Evolutionary conservation across 2,113 vertebrate genomes (phyloP).

Genomic region (Sus scrofa): DNA sequence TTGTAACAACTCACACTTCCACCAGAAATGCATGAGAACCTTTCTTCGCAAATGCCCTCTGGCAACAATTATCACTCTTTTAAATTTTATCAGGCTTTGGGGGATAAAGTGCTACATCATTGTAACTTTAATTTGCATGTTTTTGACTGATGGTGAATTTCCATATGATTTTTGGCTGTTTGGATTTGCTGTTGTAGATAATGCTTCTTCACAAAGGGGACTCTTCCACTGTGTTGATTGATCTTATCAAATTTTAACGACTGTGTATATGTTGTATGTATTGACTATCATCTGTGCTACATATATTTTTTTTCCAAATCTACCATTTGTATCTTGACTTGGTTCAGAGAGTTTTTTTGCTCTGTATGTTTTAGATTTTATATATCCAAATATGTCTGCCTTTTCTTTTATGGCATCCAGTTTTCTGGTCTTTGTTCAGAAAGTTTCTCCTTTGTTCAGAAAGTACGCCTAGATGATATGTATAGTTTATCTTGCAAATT

Average conservation of each 20-base stretch:
- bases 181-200: not conserved
- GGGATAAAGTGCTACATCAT: not conserved
- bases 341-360: not conserved
- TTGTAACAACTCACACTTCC: not conserved
- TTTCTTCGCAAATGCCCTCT: not conserved
- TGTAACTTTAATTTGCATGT: not conserved
- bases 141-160: not conserved
- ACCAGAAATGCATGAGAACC: not conserved
- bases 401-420: not conserved
- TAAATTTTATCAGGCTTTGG: not conserved
- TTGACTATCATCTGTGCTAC: not conserved
- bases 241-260: not conserved
- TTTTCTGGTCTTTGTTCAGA: not conserved
- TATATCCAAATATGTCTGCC: not conserved
- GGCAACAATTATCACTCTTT: not conserved
- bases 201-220: rapidly evolving
- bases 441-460: not conserved
- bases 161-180: not conserved
- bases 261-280: not conserved
- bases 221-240: too few relatives aligned
- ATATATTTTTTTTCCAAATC: not conserved
- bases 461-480: too few relatives aligned
- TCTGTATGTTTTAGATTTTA: not conserved
- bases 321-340: not conserved
- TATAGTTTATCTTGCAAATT: not conserved